These are phyloP conservation scores for Diplazon laetatorius DNA, from an alignment of 2,888 invertebrate genomes.

Conservation along the genomic window DNA sequence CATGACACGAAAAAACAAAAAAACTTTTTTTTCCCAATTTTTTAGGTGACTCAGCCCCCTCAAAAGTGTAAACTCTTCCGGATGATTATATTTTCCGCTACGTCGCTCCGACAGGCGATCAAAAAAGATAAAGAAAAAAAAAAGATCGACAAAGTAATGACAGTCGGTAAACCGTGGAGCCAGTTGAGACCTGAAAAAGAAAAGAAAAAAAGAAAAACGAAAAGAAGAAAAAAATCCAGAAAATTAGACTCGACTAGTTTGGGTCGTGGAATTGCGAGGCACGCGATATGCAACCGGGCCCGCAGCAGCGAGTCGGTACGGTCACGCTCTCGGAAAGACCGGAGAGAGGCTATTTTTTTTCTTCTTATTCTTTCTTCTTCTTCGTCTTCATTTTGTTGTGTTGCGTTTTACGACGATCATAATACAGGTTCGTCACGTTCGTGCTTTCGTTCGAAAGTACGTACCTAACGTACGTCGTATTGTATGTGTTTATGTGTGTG, in stretches of 20 bases:
- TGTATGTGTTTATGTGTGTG: too few relatives aligned
- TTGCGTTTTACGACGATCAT: conserved; percentile 61
- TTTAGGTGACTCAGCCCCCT: too few relatives aligned
- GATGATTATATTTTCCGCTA: conserved; percentile 32
- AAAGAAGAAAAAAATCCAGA: conserved; percentile 1
- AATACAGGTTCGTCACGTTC: conserved; percentile 65
- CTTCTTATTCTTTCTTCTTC: too few relatives aligned
- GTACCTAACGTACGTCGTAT: conserved; percentile 43
- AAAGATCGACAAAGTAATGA: conserved; percentile 22
- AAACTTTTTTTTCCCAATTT: too few relatives aligned
- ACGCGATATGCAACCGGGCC: conserved; percentile 48
- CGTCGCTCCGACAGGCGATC: conserved; percentile 4
- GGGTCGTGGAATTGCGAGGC: conserved; percentile 35
- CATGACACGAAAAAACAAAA: too few relatives aligned
- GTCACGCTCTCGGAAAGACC: conserved; percentile 65
- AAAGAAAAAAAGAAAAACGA: conserved; percentile 21
- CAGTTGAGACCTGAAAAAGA: conserved; percentile 21
- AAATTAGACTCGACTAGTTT: conserved; percentile 31
- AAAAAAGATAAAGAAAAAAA: too few relatives aligned
- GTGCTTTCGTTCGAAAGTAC: conserved; percentile 64
- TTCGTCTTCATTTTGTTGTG: too few relatives aligned
- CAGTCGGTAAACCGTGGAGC: conserved; percentile 15
- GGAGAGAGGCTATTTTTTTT: too few relatives aligned
- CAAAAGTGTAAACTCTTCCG: conserved; percentile 8
- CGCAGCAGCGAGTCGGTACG: conserved; percentile 43